phyloP scores from a whole-genome alignment of 2,797 vertebrate genomes.

The Mycteria americana region DNA sequence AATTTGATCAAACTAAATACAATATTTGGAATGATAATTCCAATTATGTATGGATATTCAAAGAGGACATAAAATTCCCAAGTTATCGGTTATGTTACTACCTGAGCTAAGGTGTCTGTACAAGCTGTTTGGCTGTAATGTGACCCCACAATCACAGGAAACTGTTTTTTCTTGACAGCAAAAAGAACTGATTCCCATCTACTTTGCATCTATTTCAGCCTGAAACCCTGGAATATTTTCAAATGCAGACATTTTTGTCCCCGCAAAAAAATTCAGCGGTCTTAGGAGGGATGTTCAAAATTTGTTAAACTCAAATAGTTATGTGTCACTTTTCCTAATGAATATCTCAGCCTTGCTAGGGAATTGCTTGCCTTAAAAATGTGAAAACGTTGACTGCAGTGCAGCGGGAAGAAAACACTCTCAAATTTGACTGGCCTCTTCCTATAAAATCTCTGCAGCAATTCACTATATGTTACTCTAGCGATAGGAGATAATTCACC shows the following conservation, averaged over 20 bases:
- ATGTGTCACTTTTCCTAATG: neutral
- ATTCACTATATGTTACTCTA: neutral
- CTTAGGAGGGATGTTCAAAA: neutral
- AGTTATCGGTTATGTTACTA: fast-evolving
- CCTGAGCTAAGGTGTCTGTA: neutral
- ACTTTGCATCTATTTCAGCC: neutral
- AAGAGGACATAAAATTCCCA: neutral
- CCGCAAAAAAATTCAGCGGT: neutral
- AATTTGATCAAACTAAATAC: neutral
- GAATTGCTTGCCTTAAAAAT: neutral
- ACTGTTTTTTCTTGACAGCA: neutral
- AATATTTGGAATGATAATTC: neutral
- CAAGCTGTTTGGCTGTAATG: neutral
- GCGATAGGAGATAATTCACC: neutral
- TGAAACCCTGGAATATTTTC: neutral
- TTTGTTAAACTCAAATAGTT: neutral
- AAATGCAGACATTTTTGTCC: neutral
- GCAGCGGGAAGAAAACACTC: neutral
- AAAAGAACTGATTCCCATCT: neutral
- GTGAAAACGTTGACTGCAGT: neutral
- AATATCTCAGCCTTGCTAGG: neutral
- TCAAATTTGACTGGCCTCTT: neutral
- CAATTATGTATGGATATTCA: neutral
- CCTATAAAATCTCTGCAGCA: neutral
- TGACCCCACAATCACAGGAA: neutral